These are phyloP conservation scores for Thecophora atra DNA, from an alignment of 2,888 invertebrate species.

Conservation along the genomic window DNA sequence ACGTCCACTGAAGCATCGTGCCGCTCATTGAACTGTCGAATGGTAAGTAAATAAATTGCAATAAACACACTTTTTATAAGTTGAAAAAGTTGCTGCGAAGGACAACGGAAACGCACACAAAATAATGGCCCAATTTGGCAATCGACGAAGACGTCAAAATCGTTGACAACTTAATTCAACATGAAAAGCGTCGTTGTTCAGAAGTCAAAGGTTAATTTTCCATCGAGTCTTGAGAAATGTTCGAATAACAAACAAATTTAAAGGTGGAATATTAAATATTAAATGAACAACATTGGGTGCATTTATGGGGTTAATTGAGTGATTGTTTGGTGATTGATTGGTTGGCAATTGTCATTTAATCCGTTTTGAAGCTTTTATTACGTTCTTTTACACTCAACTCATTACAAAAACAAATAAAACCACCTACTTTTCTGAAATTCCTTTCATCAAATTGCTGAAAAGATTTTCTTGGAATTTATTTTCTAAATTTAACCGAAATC, in stretches of 20 bases:
- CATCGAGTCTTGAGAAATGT: background rate
- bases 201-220: background rate
- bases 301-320: too few relatives aligned
- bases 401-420: too few relatives aligned
- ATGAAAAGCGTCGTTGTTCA: too few relatives aligned
- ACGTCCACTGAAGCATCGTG: constrained; percentile 46
- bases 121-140: constrained; percentile 1
- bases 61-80: background rate
- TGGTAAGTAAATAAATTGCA: background rate
- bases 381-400: too few relatives aligned
- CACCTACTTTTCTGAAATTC: background rate
- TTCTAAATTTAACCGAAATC: constrained; percentile 26
- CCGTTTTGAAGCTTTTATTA: too few relatives aligned
- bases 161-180: too few relatives aligned
- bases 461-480: background rate
- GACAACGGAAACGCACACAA: background rate
- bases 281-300: too few relatives aligned
- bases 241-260: too few relatives aligned
- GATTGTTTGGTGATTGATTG: too few relatives aligned
- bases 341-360: too few relatives aligned
- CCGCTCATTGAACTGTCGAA: background rate
- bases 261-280: too few relatives aligned
- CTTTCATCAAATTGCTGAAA: background rate
- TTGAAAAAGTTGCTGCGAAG: background rate
- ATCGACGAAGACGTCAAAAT: background rate